Base-by-base conservation (phyloP, 2,888 invertebrate species). In the Endomychus coccineus region DNA sequence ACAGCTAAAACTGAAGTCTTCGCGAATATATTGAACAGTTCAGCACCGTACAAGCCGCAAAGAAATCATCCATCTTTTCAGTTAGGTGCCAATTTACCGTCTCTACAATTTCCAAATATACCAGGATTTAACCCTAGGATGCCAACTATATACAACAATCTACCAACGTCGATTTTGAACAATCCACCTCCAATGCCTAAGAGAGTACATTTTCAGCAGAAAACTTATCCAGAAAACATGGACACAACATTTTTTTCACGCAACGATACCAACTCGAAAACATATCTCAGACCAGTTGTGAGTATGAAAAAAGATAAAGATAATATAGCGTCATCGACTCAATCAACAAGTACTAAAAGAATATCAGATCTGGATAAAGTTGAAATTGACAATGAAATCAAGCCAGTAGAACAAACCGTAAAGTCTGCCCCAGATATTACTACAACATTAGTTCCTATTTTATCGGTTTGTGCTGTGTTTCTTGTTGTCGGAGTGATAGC, bases 391-490 rank as follows among this genome's bases (percentile, higher is more conserved):
- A 50, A 55, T 38, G 42, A 44, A 11, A 27, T 54, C 21, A 21
- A 19, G 6, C 41, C 46, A 1, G 33, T 43, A 1, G 59, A 63
- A 42, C 49, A 64, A 34, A 64, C 71, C 19, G 66, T 70, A 4
- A 67, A 68, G 44, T 55, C 68, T 9, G 59, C 63, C 1, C 68
- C 66, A 33, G 77, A 78, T 45, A 63, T 80, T 27, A 70, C 79
- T 24, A 68, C 78, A 44, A 79, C 83, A 25, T 66, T 86, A 30
- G 74, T 86, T 50, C 83, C 86, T 2, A 68, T 86, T 30, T 70
- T 80, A 14, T 78, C 80, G 6, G 75, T 85, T 29, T 78, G 77
- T 50, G 78, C 73, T 3, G 68, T 88, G 29, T 76, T 86, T 39
- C 62, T 82, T 3, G 75, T 80, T 12, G 76, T 80, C 3, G 79